A percentile compares a stretch with the other conserved stretches of the same genome.
These are phyloP conservation scores for Strigamia maritima DNA, from an alignment of 2,888 invertebrate species.

Conservation along the genomic window DNA sequence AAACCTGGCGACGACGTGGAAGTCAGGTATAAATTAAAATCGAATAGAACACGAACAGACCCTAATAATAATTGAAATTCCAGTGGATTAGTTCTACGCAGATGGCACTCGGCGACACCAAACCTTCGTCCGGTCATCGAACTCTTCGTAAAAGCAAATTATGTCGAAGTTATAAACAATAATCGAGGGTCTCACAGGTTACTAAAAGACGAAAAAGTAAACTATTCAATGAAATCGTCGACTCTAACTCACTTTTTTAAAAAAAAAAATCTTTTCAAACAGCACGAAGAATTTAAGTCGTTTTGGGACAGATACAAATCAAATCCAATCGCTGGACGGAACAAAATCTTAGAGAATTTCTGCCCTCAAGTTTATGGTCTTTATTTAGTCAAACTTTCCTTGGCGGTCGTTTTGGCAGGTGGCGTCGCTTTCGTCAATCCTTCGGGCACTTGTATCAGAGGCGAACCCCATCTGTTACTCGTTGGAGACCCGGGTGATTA, in stretches of 20 bases:
- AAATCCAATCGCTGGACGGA: constrained; percentile 68
- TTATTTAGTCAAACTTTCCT: constrained; percentile 79
- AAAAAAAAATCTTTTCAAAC: constrained; percentile 46
- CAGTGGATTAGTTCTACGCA: too few species aligned
- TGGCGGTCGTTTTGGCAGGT: constrained; percentile 62
- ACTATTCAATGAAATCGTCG: too few species aligned
- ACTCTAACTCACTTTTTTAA: too few species aligned
- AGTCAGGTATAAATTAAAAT: constrained; percentile 72
- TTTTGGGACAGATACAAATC: constrained; percentile 68
- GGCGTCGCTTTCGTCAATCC: constrained; percentile 55
- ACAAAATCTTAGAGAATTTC: constrained; percentile 72
- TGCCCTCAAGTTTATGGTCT: constrained; percentile 88
- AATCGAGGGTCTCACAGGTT: too few species aligned
- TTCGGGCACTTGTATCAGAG: constrained; percentile 62
- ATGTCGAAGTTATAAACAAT: too few species aligned
- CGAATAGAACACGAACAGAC: too few species aligned
- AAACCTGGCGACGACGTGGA: constrained; percentile 85
- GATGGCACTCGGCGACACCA: too few species aligned
- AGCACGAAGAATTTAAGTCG: constrained; percentile 64
- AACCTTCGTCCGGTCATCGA: too few species aligned
- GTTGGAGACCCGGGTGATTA: constrained; percentile 74
- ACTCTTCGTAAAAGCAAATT: too few species aligned
- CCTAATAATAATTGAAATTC: too few species aligned
- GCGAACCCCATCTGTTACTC: constrained; percentile 78
- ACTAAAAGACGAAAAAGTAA: too few species aligned